Evolutionary conservation across 2,113 vertebrate genomes (phyloP).

Genomic region (Crotalus tigris): DNA sequence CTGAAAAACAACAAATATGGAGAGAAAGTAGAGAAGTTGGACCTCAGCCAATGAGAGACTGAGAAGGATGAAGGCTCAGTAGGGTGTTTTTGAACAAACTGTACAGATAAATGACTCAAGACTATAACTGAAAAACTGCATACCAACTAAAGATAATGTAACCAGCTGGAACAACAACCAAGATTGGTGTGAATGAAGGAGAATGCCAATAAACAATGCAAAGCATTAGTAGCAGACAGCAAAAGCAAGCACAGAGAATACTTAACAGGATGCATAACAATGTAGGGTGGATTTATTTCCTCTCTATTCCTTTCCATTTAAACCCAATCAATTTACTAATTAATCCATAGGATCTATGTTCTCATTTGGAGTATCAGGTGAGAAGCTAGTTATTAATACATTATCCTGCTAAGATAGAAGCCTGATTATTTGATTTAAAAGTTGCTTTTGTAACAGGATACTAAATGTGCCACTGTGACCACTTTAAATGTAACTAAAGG

Average conservation of each 20-base stretch:
- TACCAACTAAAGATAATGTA: conserved; percentile 12
- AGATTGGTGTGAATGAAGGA: conserved; percentile 6
- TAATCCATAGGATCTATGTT: background rate
- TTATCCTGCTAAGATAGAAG: background rate
- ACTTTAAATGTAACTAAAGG: background rate
- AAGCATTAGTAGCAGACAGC: background rate
- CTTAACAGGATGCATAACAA: background rate
- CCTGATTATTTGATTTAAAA: background rate
- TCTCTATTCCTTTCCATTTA: background rate
- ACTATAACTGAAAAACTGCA: conserved; percentile 8
- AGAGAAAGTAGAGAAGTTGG: background rate
- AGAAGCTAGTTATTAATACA: background rate
- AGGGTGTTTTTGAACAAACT: conserved; percentile 20
- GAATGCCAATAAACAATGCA: background rate
- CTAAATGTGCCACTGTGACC: background rate
- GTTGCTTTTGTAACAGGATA: background rate
- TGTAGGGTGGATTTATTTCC: background rate
- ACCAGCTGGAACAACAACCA: conserved; percentile 21
- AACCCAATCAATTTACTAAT: background rate
- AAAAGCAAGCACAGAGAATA: background rate
- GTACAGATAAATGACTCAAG: conserved; percentile 1
- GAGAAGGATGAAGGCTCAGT: background rate
- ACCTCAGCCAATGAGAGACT: background rate
- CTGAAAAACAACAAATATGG: background rate
- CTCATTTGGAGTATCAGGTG: background rate